These are phyloP conservation scores for Drosophila infuscata DNA, from an alignment of 2,888 invertebrate genomes.

Conservation along the genomic window DNA sequence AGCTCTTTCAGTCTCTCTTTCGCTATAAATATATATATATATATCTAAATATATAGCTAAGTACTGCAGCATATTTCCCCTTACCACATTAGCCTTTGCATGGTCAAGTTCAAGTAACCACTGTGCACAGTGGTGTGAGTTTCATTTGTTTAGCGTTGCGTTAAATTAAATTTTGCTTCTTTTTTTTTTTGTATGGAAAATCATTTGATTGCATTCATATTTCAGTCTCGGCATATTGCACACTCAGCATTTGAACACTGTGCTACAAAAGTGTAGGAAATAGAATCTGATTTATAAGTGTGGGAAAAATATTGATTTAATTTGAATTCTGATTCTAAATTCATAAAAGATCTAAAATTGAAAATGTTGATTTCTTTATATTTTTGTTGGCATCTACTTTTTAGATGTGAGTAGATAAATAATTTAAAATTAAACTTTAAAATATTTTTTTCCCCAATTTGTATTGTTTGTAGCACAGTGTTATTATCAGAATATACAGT, in stretches of 20 bases:
- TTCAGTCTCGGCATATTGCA: slow-evolving; percentile 59
- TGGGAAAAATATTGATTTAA: not conserved
- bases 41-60: slow-evolving; percentile 1
- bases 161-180: slow-evolving; percentile 83
- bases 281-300: not conserved
- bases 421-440: not conserved
- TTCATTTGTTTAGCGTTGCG: slow-evolving; percentile 81
- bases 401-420: not conserved
- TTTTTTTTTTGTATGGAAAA: slow-evolving; percentile 5
- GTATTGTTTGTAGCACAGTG: slow-evolving; percentile 26
- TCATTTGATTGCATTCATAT: slow-evolving; percentile 53
- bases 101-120: slow-evolving; percentile 71
- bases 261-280: not conserved
- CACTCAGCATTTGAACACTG: slow-evolving; percentile 37
- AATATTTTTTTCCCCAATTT: not conserved
- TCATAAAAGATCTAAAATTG: rapidly evolving
- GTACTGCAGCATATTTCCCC: slow-evolving; percentile 3
- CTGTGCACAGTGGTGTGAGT: slow-evolving; percentile 28
- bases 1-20: slow-evolving; percentile 2
- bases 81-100: slow-evolving; percentile 23
- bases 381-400: not conserved
- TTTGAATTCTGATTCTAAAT: not conserved
- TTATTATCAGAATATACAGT: slow-evolving; percentile 10
- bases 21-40: too few relatives aligned
- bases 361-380: not conserved